Percentiles rank a stretch among this genome's conserved stretches.
Conservation (phyloP, 2,888 invertebrate genomes). For the Lymantria dispar region DNA sequence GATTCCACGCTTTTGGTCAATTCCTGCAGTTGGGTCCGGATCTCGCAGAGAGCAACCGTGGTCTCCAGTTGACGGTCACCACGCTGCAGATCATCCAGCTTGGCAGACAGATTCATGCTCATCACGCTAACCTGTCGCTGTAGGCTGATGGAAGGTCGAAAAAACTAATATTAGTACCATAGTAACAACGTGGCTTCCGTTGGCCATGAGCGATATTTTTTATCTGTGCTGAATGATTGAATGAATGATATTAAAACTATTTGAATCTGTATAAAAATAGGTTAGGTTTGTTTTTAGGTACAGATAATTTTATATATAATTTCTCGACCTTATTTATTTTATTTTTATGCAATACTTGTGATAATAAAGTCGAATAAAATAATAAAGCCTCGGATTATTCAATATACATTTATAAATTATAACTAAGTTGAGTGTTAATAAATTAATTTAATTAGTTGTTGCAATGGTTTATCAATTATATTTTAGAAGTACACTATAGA, state of each 20-base stretch:
- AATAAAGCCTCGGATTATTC: too few relatives aligned
- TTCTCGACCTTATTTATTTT: too few relatives aligned
- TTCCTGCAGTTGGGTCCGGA: slow-evolving; percentile 95
- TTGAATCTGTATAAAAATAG: too few relatives aligned
- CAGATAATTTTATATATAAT: too few relatives aligned
- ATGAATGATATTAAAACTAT: neutral
- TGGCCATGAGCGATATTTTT: neutral
- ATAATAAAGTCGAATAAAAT: too few relatives aligned
- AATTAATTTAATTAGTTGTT: too few relatives aligned
- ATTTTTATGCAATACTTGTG: too few relatives aligned
- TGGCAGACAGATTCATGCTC: slow-evolving; percentile 97
- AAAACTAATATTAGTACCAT: slow-evolving; percentile 23
- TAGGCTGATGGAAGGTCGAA: slow-evolving; percentile 86
- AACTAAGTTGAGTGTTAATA: too few relatives aligned
- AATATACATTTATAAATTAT: too few relatives aligned
- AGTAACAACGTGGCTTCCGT: neutral
- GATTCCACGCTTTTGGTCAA: slow-evolving; percentile 97
- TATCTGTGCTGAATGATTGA: neutral
- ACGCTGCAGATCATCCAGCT: slow-evolving; percentile 96
- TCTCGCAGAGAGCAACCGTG: slow-evolving; percentile 96
- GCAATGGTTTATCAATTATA: too few relatives aligned
- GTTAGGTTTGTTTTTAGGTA: too few relatives aligned
- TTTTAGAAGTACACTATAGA: too few relatives aligned
- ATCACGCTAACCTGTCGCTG: slow-evolving; percentile 99
- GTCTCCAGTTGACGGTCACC: slow-evolving; percentile 95